A percentile compares a stretch with the other conserved stretches of the same genome.
Conservation (phyloP, 2,888 invertebrate genomes). For the Syrphus vitripennis region DNA sequence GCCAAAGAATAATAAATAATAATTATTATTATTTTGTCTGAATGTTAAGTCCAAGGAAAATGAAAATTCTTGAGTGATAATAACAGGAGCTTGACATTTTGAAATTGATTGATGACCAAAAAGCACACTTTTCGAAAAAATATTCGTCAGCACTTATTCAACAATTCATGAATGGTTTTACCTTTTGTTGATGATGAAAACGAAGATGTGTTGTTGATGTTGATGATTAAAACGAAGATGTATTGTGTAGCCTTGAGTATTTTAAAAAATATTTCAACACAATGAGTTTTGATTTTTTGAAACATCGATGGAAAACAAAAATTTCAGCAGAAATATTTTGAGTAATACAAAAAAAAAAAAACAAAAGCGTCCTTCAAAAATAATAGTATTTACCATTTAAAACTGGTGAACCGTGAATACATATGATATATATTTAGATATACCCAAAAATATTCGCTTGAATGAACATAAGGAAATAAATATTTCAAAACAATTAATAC, state of each 20-base stretch:
- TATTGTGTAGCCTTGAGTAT: slow-evolving; percentile 11
- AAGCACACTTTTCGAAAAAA: slow-evolving; percentile 14
- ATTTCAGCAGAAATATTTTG: neutral
- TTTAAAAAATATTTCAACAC: neutral
- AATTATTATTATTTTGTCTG: slow-evolving; percentile 1
- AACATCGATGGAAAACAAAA: neutral
- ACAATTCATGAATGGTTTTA: slow-evolving; percentile 10
- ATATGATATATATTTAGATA: too few relatives aligned
- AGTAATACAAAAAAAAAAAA: neutral
- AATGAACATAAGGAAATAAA: neutral
- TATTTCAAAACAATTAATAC: neutral
- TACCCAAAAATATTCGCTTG: neutral
- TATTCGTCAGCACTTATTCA: slow-evolving; percentile 35
- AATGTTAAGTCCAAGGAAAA: slow-evolving; percentile 49
- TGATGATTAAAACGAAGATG: neutral
- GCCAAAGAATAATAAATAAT: neutral
- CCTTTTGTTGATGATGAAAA: slow-evolving; percentile 13
- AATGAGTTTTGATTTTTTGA: neutral
- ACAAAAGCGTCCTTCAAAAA: neutral
- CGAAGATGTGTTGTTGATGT: neutral
- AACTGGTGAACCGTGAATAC: too few relatives aligned
- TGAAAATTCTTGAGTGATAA: neutral
- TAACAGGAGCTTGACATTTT: slow-evolving; percentile 36
- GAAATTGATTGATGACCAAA: slow-evolving; percentile 43
- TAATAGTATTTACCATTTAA: neutral